These are phyloP conservation scores for Zapus hudsonius DNA, from an alignment of 2,113 vertebrate species.

Conservation along the genomic window DNA sequence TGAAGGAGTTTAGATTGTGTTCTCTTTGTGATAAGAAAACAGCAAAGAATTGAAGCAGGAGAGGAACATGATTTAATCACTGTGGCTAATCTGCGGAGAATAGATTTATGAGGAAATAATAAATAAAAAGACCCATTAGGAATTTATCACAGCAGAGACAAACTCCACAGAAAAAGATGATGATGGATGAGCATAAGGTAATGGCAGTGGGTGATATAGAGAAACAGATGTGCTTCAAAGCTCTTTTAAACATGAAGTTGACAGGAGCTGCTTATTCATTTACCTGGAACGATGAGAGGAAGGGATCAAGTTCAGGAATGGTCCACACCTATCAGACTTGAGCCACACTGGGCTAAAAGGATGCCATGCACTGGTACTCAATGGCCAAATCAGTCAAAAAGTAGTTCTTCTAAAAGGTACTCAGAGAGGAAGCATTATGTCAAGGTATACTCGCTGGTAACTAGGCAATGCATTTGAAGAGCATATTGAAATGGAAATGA, in stretches of 20 bases:
- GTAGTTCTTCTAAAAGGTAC: neutral
- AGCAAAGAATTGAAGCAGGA: neutral
- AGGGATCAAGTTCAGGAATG: neutral
- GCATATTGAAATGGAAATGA: neutral
- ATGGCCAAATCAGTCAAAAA: neutral
- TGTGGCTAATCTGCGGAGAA: neutral
- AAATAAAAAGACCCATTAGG: constrained; percentile 39
- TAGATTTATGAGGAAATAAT: constrained; percentile 36
- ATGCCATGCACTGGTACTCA: neutral
- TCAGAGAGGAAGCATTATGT: neutral
- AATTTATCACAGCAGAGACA: constrained; percentile 48
- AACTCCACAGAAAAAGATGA: neutral
- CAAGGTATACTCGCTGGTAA: neutral
- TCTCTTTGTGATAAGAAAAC: neutral
- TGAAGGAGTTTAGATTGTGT: neutral
- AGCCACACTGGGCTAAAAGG: neutral
- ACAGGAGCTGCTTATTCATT: neutral
- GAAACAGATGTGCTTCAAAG: neutral
- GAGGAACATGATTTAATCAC: constrained; percentile 25
- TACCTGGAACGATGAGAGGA: neutral
- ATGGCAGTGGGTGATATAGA: neutral
- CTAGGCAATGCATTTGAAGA: neutral
- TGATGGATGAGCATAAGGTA: constrained; percentile 21
- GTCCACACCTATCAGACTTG: neutral
- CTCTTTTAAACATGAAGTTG: constrained; percentile 12